phyloP scores from a whole-genome alignment of 2,888 invertebrate species.

The Sicus ferrugineus region DNA sequence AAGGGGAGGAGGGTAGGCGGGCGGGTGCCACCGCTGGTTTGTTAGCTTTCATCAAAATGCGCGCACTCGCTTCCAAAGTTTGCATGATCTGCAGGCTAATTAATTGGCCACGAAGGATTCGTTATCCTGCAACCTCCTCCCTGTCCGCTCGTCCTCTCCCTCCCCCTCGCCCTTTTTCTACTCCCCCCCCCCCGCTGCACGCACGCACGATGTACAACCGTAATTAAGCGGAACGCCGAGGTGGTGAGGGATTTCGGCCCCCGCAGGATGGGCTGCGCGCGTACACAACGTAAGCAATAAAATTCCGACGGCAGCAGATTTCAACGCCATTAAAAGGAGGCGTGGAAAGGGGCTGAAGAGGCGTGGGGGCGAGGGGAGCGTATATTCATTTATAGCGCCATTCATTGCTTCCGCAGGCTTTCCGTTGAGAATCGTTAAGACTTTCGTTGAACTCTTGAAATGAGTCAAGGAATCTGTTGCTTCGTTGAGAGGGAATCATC shows the following conservation, averaged over 20 bases:
- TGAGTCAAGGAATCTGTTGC: too few relatives aligned
- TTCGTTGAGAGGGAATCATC: too few relatives aligned
- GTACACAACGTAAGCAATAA: conserved; percentile 6
- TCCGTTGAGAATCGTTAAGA: too few relatives aligned
- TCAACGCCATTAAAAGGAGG: too few relatives aligned
- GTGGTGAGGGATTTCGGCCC: neutral
- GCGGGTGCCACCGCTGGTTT: neutral
- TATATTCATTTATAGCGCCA: too few relatives aligned
- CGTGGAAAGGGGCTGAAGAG: neutral
- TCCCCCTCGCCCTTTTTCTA: neutral
- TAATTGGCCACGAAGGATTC: conserved; percentile 19
- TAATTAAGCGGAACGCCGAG: neutral
- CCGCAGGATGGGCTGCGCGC: neutral
- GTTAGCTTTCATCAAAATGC: conserved; percentile 19
- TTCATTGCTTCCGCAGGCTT: too few relatives aligned
- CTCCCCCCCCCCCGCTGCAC: neutral
- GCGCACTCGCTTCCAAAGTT: neutral
- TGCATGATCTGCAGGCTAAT: conserved; percentile 8
- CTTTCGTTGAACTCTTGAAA: too few relatives aligned
- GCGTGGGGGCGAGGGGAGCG: neutral
- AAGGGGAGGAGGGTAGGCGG: neutral
- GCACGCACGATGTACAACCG: neutral
- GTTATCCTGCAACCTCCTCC: neutral
- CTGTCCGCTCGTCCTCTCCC: neutral
- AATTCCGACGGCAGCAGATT: conserved; percentile 1